Conservation (phyloP, 2,888 invertebrate genomes). For the Drosophila quasianomalipes region DNA sequence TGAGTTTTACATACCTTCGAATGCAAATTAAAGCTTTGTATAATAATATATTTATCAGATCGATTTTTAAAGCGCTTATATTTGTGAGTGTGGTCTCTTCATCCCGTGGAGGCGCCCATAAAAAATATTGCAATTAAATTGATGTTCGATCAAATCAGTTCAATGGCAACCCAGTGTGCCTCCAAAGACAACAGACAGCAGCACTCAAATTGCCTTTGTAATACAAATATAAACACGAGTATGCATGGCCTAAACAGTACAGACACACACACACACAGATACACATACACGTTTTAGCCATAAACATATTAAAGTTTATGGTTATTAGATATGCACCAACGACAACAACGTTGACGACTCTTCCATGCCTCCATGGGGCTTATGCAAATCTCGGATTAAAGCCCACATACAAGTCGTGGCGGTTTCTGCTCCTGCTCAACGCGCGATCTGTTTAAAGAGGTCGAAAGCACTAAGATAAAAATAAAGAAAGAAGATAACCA, state of each 20-base stretch:
- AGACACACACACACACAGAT: conserved; percentile 27
- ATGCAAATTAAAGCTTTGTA: neutral
- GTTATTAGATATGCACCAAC: conserved; percentile 67
- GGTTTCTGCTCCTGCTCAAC: conserved; percentile 17
- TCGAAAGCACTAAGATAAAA: conserved; percentile 12
- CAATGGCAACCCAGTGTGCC: conserved; percentile 47
- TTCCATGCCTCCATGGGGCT: conserved; percentile 32
- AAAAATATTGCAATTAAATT: conserved; percentile 72
- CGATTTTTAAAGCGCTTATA: neutral
- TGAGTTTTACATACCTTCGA: neutral
- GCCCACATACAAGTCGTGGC: conserved; percentile 26
- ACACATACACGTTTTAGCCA: conserved; percentile 52
- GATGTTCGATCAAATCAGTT: conserved; percentile 75
- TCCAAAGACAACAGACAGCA: conserved; percentile 16
- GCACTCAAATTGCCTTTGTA: conserved; percentile 71
- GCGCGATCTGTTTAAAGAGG: conserved; percentile 16
- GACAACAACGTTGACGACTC: conserved; percentile 18
- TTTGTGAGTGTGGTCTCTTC: neutral
- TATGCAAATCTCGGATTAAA: conserved; percentile 68
- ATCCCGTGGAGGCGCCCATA: conserved; percentile 27
- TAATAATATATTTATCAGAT: neutral
- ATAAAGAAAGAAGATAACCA: conserved; percentile 26
- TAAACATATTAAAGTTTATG: conserved; percentile 77
- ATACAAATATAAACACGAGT: conserved; percentile 66
- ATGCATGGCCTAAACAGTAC: conserved; percentile 39